phyloP scores from a whole-genome alignment of 2,888 invertebrate genomes.

The Cremastobaeus sp. region DNA sequence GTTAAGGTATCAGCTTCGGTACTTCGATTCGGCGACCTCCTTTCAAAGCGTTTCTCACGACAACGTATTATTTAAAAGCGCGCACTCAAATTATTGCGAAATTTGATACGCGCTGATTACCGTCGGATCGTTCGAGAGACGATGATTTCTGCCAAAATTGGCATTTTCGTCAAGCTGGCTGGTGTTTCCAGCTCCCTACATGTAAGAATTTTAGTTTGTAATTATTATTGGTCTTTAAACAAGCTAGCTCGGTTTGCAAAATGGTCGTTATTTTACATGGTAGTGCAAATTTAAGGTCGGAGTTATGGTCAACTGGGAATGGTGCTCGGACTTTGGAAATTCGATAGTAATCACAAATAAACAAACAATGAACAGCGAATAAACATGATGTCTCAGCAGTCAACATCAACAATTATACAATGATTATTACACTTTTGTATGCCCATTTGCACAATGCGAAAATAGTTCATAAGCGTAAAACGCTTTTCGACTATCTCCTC shows the following conservation, averaged over 20 bases:
- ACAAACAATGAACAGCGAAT: no score
- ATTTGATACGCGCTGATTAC: constrained; percentile 41
- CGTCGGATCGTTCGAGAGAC: not conserved
- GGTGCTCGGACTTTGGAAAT: no score
- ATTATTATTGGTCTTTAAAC: constrained; percentile 9
- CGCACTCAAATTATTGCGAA: constrained; percentile 40
- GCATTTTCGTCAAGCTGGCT: not conserved
- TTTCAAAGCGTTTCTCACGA: constrained; percentile 16
- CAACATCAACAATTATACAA: no score
- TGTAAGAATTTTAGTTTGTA: constrained; percentile 31
- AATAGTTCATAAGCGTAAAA: no score
- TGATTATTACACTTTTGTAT: no score
- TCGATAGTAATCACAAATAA: no score
- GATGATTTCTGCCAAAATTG: constrained; percentile 16
- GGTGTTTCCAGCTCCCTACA: constrained; percentile 6
- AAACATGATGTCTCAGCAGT: no score
- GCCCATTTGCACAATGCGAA: no score
- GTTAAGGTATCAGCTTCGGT: constrained; percentile 46
- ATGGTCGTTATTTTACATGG: constrained; percentile 8
- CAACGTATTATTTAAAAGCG: constrained; percentile 36
- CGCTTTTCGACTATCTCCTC: no score
- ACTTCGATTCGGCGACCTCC: constrained; percentile 23
- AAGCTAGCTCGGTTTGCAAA: not conserved
- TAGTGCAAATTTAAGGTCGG: no score
- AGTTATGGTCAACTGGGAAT: no score